Conservation (phyloP, 1,140 invertebrate species). For the Aphelenchoides fujianensis region DNA sequence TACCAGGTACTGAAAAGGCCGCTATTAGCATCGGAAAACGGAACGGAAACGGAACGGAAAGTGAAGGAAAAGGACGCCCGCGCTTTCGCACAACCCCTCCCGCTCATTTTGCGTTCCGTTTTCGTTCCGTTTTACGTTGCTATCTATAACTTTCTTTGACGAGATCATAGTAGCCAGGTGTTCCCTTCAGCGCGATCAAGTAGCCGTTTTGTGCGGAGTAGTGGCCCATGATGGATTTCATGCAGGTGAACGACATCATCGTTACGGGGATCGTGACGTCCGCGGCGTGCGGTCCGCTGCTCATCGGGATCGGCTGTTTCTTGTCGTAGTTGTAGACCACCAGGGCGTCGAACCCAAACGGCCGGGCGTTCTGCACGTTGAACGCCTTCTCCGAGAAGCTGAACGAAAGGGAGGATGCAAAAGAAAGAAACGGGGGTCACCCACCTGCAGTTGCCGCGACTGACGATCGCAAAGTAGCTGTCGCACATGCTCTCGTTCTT, state of each 20-base stretch:
- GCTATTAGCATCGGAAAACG: neutral
- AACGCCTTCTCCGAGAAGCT: constrained; percentile 45
- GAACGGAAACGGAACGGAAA: constrained; percentile 44
- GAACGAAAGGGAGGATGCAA: neutral
- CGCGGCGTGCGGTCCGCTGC: constrained; percentile 54
- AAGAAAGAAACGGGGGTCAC: constrained; percentile 46
- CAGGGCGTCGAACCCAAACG: constrained; percentile 44
- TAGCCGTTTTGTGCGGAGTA: constrained; percentile 52
- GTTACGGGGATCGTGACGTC: constrained; percentile 54
- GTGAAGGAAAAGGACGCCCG: too few relatives aligned
- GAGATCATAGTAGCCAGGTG: constrained; percentile 61
- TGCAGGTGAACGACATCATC: constrained; percentile 59
- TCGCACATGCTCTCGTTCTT: constrained; percentile 35
- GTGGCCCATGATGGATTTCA: constrained; percentile 42
- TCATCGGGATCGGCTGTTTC: constrained; percentile 51
- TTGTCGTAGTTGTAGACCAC: constrained; percentile 51
- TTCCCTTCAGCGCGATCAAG: constrained; percentile 41
- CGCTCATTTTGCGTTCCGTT: too few relatives aligned
- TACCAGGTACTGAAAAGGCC: constrained; percentile 16
- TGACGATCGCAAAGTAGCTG: constrained; percentile 54
- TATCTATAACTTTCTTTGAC: too few relatives aligned
- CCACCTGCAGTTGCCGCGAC: constrained; percentile 58
- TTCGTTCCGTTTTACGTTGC: too few relatives aligned
- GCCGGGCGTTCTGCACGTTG: constrained; percentile 44
- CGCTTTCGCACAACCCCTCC: too few relatives aligned